Base-by-base conservation (phyloP, 2,888 invertebrate genomes). In the Cybosia mesomella region DNA sequence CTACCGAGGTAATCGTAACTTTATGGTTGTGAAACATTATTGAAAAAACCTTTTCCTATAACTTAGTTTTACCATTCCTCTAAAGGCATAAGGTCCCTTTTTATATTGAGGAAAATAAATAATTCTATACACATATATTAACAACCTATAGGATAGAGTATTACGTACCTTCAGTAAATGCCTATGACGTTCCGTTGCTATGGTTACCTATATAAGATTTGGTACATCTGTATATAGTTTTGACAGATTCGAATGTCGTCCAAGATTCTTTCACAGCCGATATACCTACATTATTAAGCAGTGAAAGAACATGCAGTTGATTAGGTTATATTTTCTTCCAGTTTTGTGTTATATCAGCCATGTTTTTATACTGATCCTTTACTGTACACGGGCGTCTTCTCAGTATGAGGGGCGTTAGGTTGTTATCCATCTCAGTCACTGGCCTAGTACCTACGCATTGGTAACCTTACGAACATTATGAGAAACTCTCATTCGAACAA, bases 241-340 rank as follows among this genome's bases (percentile, higher is more conserved):
- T 78, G 76, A 74, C 75, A 74, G 75, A 79, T 77, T 75, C 67
- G 63, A 67, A 74, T 65, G 59, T 73, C 71, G 49, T 75, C 61
- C 22, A 62, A 67, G 65, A 64, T 60, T 70, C 57, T 58, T 71
- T 43, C 76, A 79, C 76, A 76, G 77, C 55, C 70, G 39, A 28
- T 57, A 57, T 67, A 60, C 18, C 62, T 72, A 68, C 62, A 69
- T 64, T 68, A 62, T 64, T 34, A 18, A 66, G n/a, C 49, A 49
- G 49, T 49, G 49, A n/a, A 49, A n/a, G 18, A 49, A 49, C 49
- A 49, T 49, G n/a, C 49, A 49, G 49, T 49, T n/a, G 49, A n/a
- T n/a, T 49, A 49, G 49, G 18, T 49, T n/a, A 43, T 43, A 7
- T 18, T 43, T 7, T 15, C 11, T 34, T 34, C 21, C 21, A 58